Conservation (phyloP, 2,797 vertebrate genomes). For the Coregonus ussuriensis region DNA sequence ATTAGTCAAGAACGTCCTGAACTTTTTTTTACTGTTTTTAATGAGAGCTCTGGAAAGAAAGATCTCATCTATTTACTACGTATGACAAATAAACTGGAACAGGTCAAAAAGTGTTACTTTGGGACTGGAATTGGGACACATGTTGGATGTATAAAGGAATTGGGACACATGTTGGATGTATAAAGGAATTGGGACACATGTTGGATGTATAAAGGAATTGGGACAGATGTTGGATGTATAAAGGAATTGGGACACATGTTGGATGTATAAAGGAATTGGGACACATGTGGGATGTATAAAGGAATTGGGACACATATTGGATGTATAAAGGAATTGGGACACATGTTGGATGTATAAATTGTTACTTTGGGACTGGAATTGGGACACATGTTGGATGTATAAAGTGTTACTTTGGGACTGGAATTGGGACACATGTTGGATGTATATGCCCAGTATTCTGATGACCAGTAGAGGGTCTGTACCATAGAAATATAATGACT, state of each 20-base stretch:
- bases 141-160: not conserved
- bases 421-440: not conserved
- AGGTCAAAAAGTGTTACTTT: not conserved
- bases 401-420: not conserved
- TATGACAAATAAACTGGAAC: not conserved
- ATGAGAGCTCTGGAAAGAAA: not conserved
- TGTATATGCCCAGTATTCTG: too few relatives aligned
- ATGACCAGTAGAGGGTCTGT: too few relatives aligned
- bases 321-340: not conserved
- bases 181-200: not conserved
- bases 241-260: not conserved
- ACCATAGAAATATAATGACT: too few relatives aligned
- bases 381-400: too few relatives aligned
- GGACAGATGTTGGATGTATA: too few relatives aligned
- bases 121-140: not conserved
- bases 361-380: not conserved
- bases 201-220: too few relatives aligned
- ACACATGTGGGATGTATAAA: too few relatives aligned
- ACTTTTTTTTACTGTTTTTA: not conserved
- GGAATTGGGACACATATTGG: not conserved
- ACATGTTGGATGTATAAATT: too few relatives aligned
- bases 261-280: too few relatives aligned
- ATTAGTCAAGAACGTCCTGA: too few relatives aligned
- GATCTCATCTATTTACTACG: not conserved
- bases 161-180: not conserved